Percentiles rank a stretch among this genome's conserved stretches.
Conservation (phyloP, 2,888 invertebrate species). For the Salpingus planirostris region DNA sequence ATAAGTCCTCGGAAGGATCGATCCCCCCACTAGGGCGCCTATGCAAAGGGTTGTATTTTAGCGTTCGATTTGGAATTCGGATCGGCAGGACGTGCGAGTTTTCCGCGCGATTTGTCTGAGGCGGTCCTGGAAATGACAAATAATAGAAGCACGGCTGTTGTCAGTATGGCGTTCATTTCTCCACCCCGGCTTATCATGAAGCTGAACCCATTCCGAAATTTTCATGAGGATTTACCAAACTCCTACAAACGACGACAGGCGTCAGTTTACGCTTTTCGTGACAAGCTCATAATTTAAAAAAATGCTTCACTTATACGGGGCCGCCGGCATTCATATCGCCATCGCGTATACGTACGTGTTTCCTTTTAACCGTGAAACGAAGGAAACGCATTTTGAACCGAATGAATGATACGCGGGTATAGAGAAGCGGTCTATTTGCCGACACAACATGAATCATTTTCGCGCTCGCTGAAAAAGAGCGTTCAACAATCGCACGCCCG, state of each 20-base stretch:
- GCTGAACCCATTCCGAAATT: slow-evolving; percentile 12
- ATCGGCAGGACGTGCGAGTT: slow-evolving; percentile 4
- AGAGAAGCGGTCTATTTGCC: slow-evolving; percentile 1
- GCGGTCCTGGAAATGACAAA: slow-evolving; percentile 11
- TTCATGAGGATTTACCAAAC: slow-evolving; percentile 15
- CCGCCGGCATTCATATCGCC: slow-evolving; percentile 11
- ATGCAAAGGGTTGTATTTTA: too few relatives aligned
- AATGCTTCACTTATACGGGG: slow-evolving; percentile 12
- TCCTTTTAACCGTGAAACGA: slow-evolving; percentile 14
- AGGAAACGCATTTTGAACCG: slow-evolving; percentile 11
- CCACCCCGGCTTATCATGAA: slow-evolving; percentile 11
- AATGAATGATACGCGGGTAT: slow-evolving; percentile 10
- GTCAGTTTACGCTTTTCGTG: slow-evolving; percentile 15
- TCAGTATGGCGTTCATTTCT: slow-evolving; percentile 10
- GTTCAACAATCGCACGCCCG: background rate
- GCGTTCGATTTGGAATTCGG: too few relatives aligned
- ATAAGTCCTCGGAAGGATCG: too few relatives aligned
- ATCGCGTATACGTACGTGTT: too few relatives aligned
- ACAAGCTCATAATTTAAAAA: slow-evolving; percentile 16
- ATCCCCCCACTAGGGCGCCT: too few relatives aligned
- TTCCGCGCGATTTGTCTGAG: slow-evolving; percentile 8
- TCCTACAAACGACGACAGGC: slow-evolving; percentile 15
- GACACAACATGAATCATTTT: slow-evolving; percentile 1
- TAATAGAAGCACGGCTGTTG: slow-evolving; percentile 10
- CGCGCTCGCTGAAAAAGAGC: background rate